These are phyloP conservation scores for Petrosia ficiformis DNA, from an alignment of 37 sponge, comb jelly and placozoan species.

Conservation along the genomic window DNA sequence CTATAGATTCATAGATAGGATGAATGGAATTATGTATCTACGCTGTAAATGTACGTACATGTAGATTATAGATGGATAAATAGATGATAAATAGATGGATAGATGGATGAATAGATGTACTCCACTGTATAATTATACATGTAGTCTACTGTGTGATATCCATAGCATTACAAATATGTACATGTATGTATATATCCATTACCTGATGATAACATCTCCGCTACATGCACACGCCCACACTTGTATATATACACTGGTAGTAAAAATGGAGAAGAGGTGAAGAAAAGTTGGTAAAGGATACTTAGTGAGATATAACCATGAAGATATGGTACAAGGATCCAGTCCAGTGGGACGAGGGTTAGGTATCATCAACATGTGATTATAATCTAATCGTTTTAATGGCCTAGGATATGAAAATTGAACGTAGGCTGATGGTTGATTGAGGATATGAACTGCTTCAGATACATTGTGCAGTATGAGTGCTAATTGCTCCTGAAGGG, in stretches of 20 bases:
- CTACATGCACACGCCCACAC: constrained; percentile 60
- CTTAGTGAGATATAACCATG: constrained; percentile 63
- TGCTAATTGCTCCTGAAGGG: constrained; percentile 1
- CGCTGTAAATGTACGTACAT: no score
- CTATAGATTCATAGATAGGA: no score
- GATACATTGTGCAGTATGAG: neutral
- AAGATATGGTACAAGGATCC: constrained; percentile 45
- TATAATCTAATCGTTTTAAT: neutral
- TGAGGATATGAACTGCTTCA: neutral
- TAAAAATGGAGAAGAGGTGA: constrained; percentile 50
- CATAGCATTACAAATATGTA: no score
- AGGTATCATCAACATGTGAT: constrained; percentile 43
- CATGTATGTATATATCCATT: constrained; percentile 1
- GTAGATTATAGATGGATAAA: no score
- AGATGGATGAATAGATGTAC: no score
- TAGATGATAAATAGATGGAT: no score
- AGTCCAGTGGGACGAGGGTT: constrained; percentile 17
- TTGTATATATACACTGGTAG: constrained; percentile 41
- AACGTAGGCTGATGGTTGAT: constrained; percentile 56
- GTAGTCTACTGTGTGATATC: no score
- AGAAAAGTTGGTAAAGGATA: constrained; percentile 25
- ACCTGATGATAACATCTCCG: constrained; percentile 71
- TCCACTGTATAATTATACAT: no score
- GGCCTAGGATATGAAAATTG: constrained; percentile 53
- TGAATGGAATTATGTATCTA: no score